phyloP scores from a whole-genome alignment of 2,113 vertebrate species.

The Euleptes europaea region DNA sequence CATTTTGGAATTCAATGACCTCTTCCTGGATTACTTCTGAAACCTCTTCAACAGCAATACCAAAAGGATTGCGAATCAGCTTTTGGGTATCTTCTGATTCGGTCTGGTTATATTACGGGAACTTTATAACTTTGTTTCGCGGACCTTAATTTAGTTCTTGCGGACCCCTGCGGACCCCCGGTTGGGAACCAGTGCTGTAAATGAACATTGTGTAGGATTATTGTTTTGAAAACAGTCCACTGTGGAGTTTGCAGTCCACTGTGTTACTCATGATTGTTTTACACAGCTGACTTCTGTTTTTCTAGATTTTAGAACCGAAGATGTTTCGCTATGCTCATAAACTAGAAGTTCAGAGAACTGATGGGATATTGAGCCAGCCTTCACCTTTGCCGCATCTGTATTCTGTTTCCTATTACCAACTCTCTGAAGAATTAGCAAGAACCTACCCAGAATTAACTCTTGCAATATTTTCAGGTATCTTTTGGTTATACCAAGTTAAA shows the following conservation, averaged over 20 bases:
- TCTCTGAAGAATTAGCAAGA: conserved; percentile 95
- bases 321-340: conserved; percentile 99
- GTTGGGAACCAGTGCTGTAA: too few species aligned
- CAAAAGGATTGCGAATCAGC: too few species aligned
- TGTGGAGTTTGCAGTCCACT: not conserved
- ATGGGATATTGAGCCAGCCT: conserved; percentile 90
- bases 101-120: too few species aligned
- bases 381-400: conserved; percentile 94
- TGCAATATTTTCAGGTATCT: conserved; percentile 94
- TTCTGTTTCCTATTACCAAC: conserved; percentile 94
- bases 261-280: not conserved
- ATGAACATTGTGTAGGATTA: not conserved
- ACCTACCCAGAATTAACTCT: conserved; percentile 96
- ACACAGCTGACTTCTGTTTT: conserved; percentile 15
- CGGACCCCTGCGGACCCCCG: too few species aligned
- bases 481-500: not conserved
- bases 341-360: conserved; percentile 91
- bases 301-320: conserved; percentile 96
- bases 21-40: too few species aligned
- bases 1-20: too few species aligned
- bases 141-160: too few species aligned
- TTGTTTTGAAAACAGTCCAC: not conserved
- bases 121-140: too few species aligned
- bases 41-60: too few species aligned
- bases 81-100: too few species aligned